These are phyloP conservation scores for Atta cephalotes DNA, from an alignment of 1,140 invertebrate species.

Conservation along the genomic window DNA sequence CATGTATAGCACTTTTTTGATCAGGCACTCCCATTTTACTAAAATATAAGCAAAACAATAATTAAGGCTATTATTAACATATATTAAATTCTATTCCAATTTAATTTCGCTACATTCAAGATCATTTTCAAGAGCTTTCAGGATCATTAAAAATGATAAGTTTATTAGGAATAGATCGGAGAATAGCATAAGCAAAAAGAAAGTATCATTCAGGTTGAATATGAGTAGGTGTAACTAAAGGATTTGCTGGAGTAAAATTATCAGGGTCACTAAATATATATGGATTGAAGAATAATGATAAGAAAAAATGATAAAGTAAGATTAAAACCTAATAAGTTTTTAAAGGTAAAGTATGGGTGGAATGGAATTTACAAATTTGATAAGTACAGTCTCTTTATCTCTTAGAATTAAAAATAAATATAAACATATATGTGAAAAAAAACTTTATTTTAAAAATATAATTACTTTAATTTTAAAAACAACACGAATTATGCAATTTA, in stretches of 20 bases:
- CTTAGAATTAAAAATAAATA: constrained; percentile 3
- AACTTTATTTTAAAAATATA: background rate
- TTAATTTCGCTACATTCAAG: background rate
- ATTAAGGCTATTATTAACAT: background rate
- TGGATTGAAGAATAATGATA: no score
- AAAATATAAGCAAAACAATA: constrained; percentile 64
- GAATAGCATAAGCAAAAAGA: no score
- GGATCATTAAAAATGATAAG: background rate
- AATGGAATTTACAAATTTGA: background rate
- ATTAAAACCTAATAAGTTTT: no score
- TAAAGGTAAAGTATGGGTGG: no score
- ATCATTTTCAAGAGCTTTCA: background rate
- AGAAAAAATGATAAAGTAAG: no score
- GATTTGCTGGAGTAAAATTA: no score
- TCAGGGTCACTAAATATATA: no score
- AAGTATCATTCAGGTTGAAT: no score
- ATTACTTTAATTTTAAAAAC: background rate
- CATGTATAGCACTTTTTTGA: constrained; percentile 90
- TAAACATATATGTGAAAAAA: background rate
- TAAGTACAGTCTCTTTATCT: background rate
- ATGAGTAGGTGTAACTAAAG: no score
- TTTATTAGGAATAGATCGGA: no score
- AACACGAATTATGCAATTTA: background rate
- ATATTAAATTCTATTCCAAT: constrained; percentile 41
- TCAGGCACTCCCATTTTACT: constrained; percentile 83